Evolutionary conservation across 2,888 invertebrate genomes (phyloP), one percentile per base, ranked within the genome.

Genomic region (Gastrophysa polygoni): DNA sequence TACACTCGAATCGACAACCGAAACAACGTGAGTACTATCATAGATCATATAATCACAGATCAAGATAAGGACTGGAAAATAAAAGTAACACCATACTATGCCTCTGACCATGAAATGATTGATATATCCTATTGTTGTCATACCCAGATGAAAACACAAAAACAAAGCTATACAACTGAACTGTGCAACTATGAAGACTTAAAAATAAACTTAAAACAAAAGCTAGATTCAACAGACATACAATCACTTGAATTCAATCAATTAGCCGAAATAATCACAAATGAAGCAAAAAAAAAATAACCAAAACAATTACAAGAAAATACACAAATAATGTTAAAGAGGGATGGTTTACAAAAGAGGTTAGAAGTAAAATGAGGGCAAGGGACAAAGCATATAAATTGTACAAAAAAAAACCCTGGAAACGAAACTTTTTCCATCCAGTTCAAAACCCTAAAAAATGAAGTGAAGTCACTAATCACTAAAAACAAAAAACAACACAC

Each of bases 31-130:
- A 58, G 28, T 18, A 58, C 49, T 43, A 58, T 50, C 29, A 58
- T 58, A 32, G 50, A 58, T 50, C 58, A 58, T 58, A 48, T 58
- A n/a, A 58, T 58, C 49, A 50, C 50, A 34, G 50, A 58, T 21
- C 58, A 48, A 32, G 38, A 47, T 48, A 48, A 10, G 48, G 21
- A 48, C 48, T 48, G 48, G 21, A 50, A 48, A 50, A 47, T 50
- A 49, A 58, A 58, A n/a, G 34, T 50, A 20, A 17, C 32, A 20
- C 48, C 47, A 21, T 48, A 58, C 20, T n/a, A 50, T 50, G 48
- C 34, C 11, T 48, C 50, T n/a, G 57, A 57, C 32, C 48, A 57
- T 46, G 44, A 57, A 48, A n/a, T 57, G 44, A 44, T 44, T 18
- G 48, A 48, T 11, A 48, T 48, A 24, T 6, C 48, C 21, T 21